These are phyloP conservation scores for Donacobius atricapilla DNA, from an alignment of 2,113 vertebrate genomes.

Conservation along the genomic window DNA sequence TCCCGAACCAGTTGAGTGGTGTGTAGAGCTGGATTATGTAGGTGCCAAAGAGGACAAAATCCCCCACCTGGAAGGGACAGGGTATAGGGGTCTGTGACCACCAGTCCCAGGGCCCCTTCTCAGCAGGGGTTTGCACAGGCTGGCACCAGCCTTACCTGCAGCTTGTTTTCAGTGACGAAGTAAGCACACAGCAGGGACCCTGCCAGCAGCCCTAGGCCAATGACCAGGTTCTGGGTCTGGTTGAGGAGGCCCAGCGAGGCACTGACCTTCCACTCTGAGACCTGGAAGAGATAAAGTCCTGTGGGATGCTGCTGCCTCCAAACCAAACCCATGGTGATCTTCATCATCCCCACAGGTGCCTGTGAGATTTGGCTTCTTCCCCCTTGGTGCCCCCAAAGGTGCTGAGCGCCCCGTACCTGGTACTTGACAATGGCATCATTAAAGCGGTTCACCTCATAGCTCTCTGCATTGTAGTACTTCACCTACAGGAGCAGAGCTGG, in stretches of 20 bases:
- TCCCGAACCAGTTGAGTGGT: conserved; percentile 97
- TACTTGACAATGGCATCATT: conserved; percentile 87
- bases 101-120: background rate
- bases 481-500: conserved; percentile 73
- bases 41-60: conserved; percentile 93
- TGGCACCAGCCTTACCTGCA: conserved; percentile 76
- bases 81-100: background rate
- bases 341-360: background rate
- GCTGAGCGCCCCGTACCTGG: conserved; percentile 73
- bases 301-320: background rate
- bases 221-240: conserved; percentile 93
- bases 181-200: conserved; percentile 94
- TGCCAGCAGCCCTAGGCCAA: conserved; percentile 83
- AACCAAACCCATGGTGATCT: background rate
- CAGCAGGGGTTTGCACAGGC: background rate
- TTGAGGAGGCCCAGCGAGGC: conserved; percentile 91
- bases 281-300: conserved; percentile 51
- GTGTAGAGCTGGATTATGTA: conserved; percentile 96
- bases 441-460: conserved; percentile 87
- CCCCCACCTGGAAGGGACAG: conserved; percentile 81
- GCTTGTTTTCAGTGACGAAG: conserved; percentile 87
- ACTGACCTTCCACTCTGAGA: conserved; percentile 88
- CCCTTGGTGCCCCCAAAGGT: background rate
- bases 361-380: background rate
- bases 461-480: conserved; percentile 94